Percentiles rank a stretch among this genome's conserved stretches.
Conservation (phyloP, 1,140 invertebrate species). For the Aphaenogaster floridana region DNA sequence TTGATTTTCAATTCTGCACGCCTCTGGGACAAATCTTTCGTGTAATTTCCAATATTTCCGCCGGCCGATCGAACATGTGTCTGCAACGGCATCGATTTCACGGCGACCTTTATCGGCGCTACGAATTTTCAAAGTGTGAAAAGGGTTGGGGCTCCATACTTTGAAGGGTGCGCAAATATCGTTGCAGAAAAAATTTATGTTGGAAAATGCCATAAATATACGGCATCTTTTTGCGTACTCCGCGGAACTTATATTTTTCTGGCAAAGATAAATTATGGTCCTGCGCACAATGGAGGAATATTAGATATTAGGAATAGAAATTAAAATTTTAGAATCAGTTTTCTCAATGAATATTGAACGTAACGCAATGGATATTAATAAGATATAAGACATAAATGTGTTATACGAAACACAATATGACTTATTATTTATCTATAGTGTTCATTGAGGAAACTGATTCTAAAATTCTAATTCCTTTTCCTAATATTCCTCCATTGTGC, state of each 20-base stretch:
- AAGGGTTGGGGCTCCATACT: slow-evolving; percentile 74
- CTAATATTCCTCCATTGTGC: too few species aligned
- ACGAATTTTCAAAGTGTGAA: slow-evolving; percentile 77
- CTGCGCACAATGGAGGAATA: too few species aligned
- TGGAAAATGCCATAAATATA: not conserved
- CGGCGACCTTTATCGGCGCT: slow-evolving; percentile 74
- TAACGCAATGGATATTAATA: too few species aligned
- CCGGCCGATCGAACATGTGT: slow-evolving; percentile 72
- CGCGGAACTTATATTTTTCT: not conserved
- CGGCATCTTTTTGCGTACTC: not conserved
- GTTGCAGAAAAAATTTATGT: slow-evolving; percentile 37
- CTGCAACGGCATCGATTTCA: slow-evolving; percentile 82
- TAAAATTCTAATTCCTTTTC: too few species aligned
- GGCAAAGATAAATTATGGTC: not conserved
- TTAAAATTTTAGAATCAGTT: too few species aligned
- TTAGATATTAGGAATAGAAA: too few species aligned
- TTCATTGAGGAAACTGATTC: too few species aligned
- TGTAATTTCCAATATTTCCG: slow-evolving; percentile 85
- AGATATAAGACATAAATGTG: too few species aligned
- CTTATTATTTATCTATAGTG: too few species aligned
- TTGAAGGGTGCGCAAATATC: slow-evolving; percentile 28
- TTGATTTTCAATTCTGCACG: slow-evolving; percentile 85
- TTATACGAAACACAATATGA: too few species aligned
- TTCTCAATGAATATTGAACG: too few species aligned
- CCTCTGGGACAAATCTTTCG: slow-evolving; percentile 83